phyloP scores from a whole-genome alignment of 2,888 invertebrate species.

The Eurois occulta region DNA sequence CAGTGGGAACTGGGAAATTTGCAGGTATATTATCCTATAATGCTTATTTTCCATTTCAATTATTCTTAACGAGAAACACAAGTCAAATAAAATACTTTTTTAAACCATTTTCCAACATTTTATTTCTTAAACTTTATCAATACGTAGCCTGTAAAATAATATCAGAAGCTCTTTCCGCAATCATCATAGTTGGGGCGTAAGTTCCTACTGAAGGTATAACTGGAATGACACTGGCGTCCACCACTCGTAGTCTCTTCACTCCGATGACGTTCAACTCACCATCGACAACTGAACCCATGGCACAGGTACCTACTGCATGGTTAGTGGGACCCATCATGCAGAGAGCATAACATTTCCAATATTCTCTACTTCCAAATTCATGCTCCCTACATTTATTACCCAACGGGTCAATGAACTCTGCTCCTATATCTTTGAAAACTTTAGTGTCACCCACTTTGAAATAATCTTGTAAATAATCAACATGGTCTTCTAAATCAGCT shows the following conservation, averaged over 20 bases:
- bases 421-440: constrained; percentile 39
- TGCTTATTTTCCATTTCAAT: background rate
- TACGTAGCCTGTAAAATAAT: constrained; percentile 43
- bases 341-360: constrained; percentile 47
- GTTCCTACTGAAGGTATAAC: constrained; percentile 89
- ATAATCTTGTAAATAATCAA: constrained; percentile 50
- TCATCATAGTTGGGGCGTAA: constrained; percentile 83
- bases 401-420: constrained; percentile 31
- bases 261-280: constrained; percentile 34
- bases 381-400: background rate
- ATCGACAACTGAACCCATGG: constrained; percentile 54
- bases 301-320: constrained; percentile 34
- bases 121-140: background rate
- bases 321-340: constrained; percentile 20
- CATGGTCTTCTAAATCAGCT: constrained; percentile 36
- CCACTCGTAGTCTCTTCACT: constrained; percentile 61
- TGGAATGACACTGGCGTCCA: constrained; percentile 82
- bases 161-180: constrained; percentile 68
- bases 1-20: background rate
- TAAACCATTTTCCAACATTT: background rate
- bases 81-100: background rate
- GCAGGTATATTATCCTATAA: background rate
- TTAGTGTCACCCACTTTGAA: constrained; percentile 32
- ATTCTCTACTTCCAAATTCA: constrained; percentile 17
- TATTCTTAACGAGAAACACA: background rate